Evolutionary conservation across 1,140 invertebrate genomes (phyloP).

Genomic region (Anagrus nilaparvatae): DNA sequence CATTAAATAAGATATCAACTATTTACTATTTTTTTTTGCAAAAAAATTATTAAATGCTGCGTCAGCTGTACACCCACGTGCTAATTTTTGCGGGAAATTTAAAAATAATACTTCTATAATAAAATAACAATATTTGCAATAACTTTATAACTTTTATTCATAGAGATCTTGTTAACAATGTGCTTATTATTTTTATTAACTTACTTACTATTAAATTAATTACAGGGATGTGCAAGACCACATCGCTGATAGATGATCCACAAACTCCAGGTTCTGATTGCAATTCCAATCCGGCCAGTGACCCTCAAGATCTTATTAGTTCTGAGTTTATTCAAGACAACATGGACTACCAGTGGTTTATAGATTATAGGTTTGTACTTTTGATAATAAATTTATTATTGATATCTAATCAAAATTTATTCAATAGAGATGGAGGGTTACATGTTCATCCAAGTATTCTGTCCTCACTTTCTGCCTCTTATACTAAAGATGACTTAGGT

Average conservation of each 20-base stretch:
- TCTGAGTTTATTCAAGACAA: constrained; percentile 78
- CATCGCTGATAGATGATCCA: constrained; percentile 38
- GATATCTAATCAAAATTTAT: too few relatives aligned
- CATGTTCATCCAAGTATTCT: constrained; percentile 68
- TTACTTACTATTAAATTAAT: constrained; percentile 6
- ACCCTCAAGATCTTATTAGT: constrained; percentile 37
- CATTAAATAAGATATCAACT: too few relatives aligned
- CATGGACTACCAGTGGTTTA: constrained; percentile 81
- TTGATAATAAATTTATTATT: too few relatives aligned
- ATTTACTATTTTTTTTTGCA: neutral
- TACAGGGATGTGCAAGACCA: constrained; percentile 29
- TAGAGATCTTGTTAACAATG: neutral
- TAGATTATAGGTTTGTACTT: constrained; percentile 72
- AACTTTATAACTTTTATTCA: neutral
- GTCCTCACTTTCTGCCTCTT: constrained; percentile 68
- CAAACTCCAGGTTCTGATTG: constrained; percentile 51
- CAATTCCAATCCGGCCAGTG: constrained; percentile 46
- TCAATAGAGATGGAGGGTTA: constrained; percentile 66
- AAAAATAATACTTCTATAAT: neutral
- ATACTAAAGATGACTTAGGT: constrained; percentile 61
- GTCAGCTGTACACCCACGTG: neutral
- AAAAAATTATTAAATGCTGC: neutral
- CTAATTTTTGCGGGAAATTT: neutral
- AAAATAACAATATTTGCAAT: neutral
- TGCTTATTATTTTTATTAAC: neutral